Evolutionary conservation across 2,888 invertebrate genomes (phyloP), one percentile per base, ranked within the genome.

Genomic region (Apomyelois bistriatella): DNA sequence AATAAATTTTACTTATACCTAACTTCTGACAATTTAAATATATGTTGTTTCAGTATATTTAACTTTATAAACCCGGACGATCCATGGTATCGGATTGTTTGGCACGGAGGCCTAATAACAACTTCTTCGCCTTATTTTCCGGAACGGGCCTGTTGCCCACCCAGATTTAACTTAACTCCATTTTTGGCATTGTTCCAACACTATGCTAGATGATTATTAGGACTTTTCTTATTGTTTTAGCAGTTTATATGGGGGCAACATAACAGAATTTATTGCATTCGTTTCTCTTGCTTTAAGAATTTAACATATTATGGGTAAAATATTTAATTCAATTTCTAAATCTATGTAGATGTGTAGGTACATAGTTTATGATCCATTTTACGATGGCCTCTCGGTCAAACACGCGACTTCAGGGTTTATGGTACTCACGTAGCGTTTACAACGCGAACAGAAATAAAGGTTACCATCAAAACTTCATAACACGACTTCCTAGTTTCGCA

Each of bases 361-460:
- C 9, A 10, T 16, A 72, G 64, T 86, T 86, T 86, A 85, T 83
- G 82, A 74, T 79, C 76, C 78, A 79, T 78, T 86, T 86, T 85
- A 86, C 85, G 84, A 82, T 79, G 70, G 72, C 77, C 79, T 78
- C 76, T 80, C 78, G 82, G 83, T 82, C 83, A 82, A 82, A 85
- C 85, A 85, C 82, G 84, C 85, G 76, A 85, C 79, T 80, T 67
- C 70, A 68, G 72, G 72, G 73, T 80, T 85, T 85, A 85, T 77
- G 73, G 67, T 69, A 68, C 79, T 74, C 79, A 80, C 78, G 79
- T 74, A 79, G 73, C 73, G 68, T 82, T 83, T 79, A 81, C 74
- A 78, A 68, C 76, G 66, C 62, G 53, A 71, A 69, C 75, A 78
- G 66, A 77, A 82, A 77, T 79, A 81, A 81, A 73, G 66, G 64